Evolutionary conservation across 2,113 vertebrate genomes (phyloP), one percentile per base, ranked within the genome.

Genomic region (Ancistrus triradiatus): DNA sequence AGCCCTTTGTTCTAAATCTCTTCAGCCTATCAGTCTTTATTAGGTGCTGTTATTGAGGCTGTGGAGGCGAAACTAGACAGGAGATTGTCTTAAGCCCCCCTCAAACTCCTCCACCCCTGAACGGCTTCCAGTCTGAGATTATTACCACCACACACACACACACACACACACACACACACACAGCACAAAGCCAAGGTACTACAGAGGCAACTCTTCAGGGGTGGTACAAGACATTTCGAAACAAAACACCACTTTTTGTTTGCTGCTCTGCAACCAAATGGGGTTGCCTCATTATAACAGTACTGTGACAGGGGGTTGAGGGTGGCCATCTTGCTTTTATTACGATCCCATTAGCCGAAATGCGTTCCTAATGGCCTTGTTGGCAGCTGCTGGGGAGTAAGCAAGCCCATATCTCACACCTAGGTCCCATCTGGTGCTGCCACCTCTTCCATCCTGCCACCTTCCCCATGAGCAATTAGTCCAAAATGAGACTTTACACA

Each of bases 301-400:
- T 48, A 37, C n/a, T 14, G 15, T 17, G 40, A 28, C 15, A 21
- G 49, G 49, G 62, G 7, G 38, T 59, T 53, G 44, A 35, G 49
- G 25, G 17, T 9, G 38, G 43, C 68, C 73, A 76, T 80, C 69
- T 79, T 82, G 82, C 69, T 72, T 75, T 81, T 76, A 85, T 86
- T 84, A 82, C 13, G 40, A 67, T 52, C 37, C 67, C 64, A 81
- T 79, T 76, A 77, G 31, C 52, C 73, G 69, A 72, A 86, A 83
- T 75, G 77, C 75, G 78, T 77, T 80, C 68, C 76, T 85, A 85
- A 84, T 79, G 77, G 71, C 21, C 53, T 68, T 65, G 78, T 80
- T 83, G 77, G 80, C 74, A 77, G 65, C 74, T 65, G 19, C 18
- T 62, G 65, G 57, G 63, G 69, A 74, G 47, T 51, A 28, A 70